Evolutionary conservation across 1,140 invertebrate genomes (phyloP), one percentile per base, ranked within the genome.

Genomic region (Gyrodactylus bullatarudis): DNA sequence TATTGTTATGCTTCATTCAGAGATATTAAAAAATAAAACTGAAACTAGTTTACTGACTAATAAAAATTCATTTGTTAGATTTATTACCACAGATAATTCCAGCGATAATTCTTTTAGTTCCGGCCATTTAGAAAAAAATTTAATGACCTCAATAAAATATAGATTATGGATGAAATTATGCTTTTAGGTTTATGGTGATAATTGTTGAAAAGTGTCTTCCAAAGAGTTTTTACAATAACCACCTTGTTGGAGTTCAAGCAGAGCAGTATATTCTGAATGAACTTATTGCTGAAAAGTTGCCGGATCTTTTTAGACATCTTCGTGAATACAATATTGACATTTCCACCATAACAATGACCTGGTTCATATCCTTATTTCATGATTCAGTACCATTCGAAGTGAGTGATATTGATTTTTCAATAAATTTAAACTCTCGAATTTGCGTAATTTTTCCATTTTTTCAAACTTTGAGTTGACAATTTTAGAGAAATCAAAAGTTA

Each of bases 341-440:
- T 22, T 80, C 82, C 24, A 82, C 83, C 1, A 78, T 84, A 27
- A 83, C 83, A 8, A 78, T 84, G 26, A 84, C 84, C 78, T 84
- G 83, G 83, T 84, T 84, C 76, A 76, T 84, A 71, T 81, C 83
- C 26, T 77, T 84, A 26, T 84, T 83, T 77, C 83, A 83, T 77
- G 83, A 84, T 77, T 79, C 82, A 2, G 79, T 84, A 1, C 83
- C 83, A 20, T 83, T 84, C 76, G 77, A 81, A 77, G 81, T 82
- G 78, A 77, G 77, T 68, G 8, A 54, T 23, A 19, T 25, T 26
- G 74, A 74, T 75, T 74, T 72, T n/a, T 20, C 16, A 71, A 23
- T 1, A 19, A 19, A 20, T 69, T 69, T 19, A 19, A 20, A 20
- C 16, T 20, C 22, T 20, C 16, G 23, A 19, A 71, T n/a, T n/a